A percentile compares a stretch with the other conserved stretches of the same genome.
Evolutionary conservation across 1,140 invertebrate genomes (phyloP).

Genomic region (Lasaia peninsularis): DNA sequence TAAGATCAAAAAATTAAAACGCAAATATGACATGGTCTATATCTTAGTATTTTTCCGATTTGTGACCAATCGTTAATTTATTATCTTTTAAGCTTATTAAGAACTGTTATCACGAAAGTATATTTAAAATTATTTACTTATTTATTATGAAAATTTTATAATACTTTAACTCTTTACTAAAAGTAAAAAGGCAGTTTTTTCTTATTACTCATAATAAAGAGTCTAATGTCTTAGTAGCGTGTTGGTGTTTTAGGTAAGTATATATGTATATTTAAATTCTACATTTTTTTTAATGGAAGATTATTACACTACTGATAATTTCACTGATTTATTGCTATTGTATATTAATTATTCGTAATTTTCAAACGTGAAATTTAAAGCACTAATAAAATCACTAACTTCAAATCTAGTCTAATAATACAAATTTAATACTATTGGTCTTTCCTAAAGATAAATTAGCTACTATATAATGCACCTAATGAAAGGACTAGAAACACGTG

Average conservation of each 20-base stretch:
- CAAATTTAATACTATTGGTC: constrained; percentile 47
- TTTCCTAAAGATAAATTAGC: constrained; percentile 61
- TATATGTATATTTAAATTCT: constrained; percentile 1
- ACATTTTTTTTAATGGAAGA: neutral
- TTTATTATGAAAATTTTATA: neutral
- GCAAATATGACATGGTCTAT: neutral
- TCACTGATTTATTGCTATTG: constrained; percentile 31
- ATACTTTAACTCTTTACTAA: neutral
- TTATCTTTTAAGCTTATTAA: neutral
- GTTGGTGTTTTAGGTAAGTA: neutral
- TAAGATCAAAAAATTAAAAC: neutral
- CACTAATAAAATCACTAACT: constrained; percentile 53
- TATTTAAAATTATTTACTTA: neutral
- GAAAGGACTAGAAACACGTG: constrained; percentile 53
- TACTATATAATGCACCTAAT: constrained; percentile 43
- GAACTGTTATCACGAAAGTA: neutral
- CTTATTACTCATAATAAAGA: neutral
- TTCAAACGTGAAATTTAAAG: constrained; percentile 35
- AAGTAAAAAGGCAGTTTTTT: neutral
- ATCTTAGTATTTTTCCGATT: neutral
- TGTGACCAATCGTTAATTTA: neutral
- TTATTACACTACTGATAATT: constrained; percentile 15
- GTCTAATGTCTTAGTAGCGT: neutral
- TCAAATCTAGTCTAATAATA: constrained; percentile 42
- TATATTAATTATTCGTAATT: constrained; percentile 9